Evolutionary conservation across 2,888 invertebrate species (phyloP), one percentile per base, ranked within the genome.

Genomic region (Lochmaea capreae): DNA sequence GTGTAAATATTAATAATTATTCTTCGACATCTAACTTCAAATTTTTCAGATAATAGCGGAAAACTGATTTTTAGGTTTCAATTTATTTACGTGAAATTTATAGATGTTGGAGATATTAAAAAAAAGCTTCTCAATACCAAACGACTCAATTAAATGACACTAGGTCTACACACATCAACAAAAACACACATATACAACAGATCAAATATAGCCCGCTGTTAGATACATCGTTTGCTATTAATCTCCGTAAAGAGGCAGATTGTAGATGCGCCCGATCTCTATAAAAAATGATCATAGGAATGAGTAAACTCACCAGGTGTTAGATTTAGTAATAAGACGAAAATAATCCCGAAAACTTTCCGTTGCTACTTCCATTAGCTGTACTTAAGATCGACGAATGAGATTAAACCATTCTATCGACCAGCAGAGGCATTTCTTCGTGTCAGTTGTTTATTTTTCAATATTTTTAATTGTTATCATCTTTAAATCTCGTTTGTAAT

Each of bases 231-330:
- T 62, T 2, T 10, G 2, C 57, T 43, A 71, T 71, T 71, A 65
- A 71, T 71, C 54, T 71, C 58, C 3, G 4, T 57, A 58, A 22
- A 65, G 10, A 52, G 62, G 46, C 46, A 68, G 68, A 68, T 61
- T 42, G 62, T 49, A 68, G 68, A 68, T 68, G 52, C 26, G 49
- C 33, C 16, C 14, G 49, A 57, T 70, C 57, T 57, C 42, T n/a
- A 26, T 57, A 52, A 58, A 71, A 65, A 71, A 70, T 63, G 39
- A 16, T 18, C 63, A 52, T 14, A 14, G 14, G 58, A 70, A 71
- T 65, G 65, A 71, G 42, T 22, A 33, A 58, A 46, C 71, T 65
- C 71, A n/a, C 71, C 65, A 33, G 71, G 71, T 65, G 71, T 65
- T 71, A n/a, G 65, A 65, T 58, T 65, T 65, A 14, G 71, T 62